Percentiles rank a stretch among this genome's conserved stretches.
phyloP scores from a whole-genome alignment of 37 sponge, comb jelly and placozoan species.

The Tethya wilhelma region DNA sequence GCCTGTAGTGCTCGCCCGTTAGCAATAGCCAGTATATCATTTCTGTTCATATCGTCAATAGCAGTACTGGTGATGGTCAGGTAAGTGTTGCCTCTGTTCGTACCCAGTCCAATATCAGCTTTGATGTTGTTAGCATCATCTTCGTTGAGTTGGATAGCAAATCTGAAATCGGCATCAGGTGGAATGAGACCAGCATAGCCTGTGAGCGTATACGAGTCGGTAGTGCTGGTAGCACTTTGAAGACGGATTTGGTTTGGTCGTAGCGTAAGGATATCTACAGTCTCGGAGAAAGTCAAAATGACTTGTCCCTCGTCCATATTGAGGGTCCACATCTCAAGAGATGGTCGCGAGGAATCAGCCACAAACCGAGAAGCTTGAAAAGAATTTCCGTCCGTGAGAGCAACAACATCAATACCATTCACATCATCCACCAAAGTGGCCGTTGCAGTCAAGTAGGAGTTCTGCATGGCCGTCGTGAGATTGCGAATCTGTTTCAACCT shows the following conservation, averaged over 20 bases:
- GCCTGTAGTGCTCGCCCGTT: constrained; percentile 39
- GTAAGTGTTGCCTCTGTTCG: constrained; percentile 56
- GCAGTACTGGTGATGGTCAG: constrained; percentile 52
- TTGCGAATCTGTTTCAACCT: constrained; percentile 76
- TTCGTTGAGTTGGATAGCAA: constrained; percentile 57
- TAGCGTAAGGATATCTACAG: constrained; percentile 70
- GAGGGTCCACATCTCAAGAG: constrained; percentile 45
- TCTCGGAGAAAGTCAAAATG: constrained; percentile 79
- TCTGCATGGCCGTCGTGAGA: constrained; percentile 46
- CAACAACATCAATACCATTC: constrained; percentile 72
- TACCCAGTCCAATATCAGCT: constrained; percentile 51
- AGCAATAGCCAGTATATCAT: constrained; percentile 56
- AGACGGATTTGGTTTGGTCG: constrained; percentile 45
- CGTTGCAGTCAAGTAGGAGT: constrained; percentile 68
- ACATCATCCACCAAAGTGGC: constrained; percentile 84
- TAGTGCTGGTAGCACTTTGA: constrained; percentile 10
- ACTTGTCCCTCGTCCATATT: constrained; percentile 74
- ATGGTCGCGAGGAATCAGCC: constrained; percentile 60
- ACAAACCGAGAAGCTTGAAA: constrained; percentile 47
- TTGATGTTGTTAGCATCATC: constrained; percentile 82
- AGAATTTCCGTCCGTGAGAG: constrained; percentile 89
- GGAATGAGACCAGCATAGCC: constrained; percentile 46
- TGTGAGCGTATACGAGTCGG: constrained; percentile 50
- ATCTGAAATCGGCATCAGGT: constrained; percentile 68
- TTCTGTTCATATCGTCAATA: constrained; percentile 69